phyloP scores from a whole-genome alignment of 2,888 invertebrate genomes.

The Tholera decimalis region DNA sequence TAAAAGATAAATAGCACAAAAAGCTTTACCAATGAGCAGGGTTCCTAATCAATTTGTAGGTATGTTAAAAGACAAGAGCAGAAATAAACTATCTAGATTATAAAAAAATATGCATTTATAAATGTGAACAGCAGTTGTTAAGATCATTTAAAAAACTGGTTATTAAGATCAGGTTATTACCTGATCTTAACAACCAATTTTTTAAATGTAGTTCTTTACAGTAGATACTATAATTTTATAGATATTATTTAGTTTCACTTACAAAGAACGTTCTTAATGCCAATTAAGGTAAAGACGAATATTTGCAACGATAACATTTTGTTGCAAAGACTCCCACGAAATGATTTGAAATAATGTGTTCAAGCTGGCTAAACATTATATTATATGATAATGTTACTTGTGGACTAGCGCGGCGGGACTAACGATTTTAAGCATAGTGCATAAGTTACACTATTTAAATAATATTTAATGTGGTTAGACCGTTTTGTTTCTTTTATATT shows the following conservation, averaged over 20 bases:
- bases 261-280: conserved; percentile 25
- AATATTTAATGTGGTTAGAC: no score
- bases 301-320: conserved; percentile 36
- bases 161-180: no score
- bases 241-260: conserved; percentile 14
- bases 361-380: not conserved
- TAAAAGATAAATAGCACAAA: no score
- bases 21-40: no score
- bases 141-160: not conserved
- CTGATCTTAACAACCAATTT: no score
- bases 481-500: no score
- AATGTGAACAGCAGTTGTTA: not conserved
- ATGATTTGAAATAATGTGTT: conserved; percentile 13
- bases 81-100: no score
- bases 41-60: no score
- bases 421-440: conserved; percentile 8
- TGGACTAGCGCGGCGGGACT: conserved; percentile 34
- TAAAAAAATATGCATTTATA: not conserved
- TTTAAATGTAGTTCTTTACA: no score
- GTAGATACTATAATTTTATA: no score
- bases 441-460: no score
- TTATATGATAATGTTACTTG: conserved; percentile 24
- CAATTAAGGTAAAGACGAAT: conserved; percentile 18
- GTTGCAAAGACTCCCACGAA: conserved; percentile 7
- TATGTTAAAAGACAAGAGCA: not conserved